phyloP scores from a whole-genome alignment of 2,113 vertebrate genomes.

The Halichoerus grypus region DNA sequence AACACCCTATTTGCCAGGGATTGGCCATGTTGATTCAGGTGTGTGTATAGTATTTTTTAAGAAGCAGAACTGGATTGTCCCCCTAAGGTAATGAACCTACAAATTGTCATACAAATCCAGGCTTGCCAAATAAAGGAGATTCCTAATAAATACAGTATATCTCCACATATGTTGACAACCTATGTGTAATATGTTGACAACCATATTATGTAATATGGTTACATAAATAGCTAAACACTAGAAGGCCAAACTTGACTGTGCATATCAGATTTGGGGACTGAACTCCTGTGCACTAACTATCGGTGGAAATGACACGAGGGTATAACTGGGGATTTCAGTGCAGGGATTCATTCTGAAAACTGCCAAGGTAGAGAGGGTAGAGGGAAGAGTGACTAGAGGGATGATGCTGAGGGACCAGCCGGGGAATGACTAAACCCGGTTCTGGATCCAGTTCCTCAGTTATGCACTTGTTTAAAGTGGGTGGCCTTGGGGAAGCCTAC shows the following conservation, averaged over 20 bases:
- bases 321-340: neutral
- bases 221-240: neutral
- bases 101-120: neutral
- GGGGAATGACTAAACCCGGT: neutral
- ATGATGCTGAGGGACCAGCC: neutral
- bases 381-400: neutral
- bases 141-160: neutral
- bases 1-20: neutral
- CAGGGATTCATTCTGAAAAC: slow-evolving; percentile 7
- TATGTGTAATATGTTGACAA: neutral
- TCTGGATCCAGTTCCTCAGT: neutral
- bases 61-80: neutral
- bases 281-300: neutral
- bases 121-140: neutral
- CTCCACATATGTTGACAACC: neutral
- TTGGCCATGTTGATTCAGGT: slow-evolving; percentile 25
- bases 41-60: neutral
- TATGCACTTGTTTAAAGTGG: neutral
- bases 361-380: neutral
- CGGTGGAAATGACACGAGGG: neutral
- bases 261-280: neutral
- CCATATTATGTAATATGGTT: neutral
- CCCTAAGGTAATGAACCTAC: neutral
- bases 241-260: slow-evolving; percentile 2
- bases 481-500: neutral